Evolutionary conservation across 2,888 invertebrate species (phyloP).

Genomic region (Drosophila leonis): DNA sequence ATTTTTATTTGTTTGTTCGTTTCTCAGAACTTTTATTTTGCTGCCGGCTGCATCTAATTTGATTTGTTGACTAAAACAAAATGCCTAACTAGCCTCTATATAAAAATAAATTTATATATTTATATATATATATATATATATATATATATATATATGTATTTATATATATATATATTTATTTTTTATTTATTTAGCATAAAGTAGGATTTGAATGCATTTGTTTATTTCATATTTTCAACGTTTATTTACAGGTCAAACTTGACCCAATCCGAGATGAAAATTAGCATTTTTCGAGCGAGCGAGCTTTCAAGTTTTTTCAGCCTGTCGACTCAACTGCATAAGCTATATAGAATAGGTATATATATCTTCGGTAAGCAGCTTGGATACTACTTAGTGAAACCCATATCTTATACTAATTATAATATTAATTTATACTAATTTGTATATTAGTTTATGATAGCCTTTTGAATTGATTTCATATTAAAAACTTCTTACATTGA

Average conservation of each 20-base stretch:
- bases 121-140: background rate
- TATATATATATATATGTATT: background rate
- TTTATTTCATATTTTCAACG: slow-evolving; percentile 14
- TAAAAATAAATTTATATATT: background rate
- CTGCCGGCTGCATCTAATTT: slow-evolving; percentile 39
- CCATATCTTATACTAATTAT: background rate
- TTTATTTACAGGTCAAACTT: slow-evolving; percentile 31
- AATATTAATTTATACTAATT: background rate
- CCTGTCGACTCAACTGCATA: background rate
- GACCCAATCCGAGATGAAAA: slow-evolving; percentile 27
- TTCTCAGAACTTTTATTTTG: slow-evolving; percentile 42
- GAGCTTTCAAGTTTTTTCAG: background rate
- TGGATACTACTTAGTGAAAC: background rate
- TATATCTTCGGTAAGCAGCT: background rate
- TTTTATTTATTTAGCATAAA: slow-evolving; percentile 32
- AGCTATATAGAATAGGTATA: background rate
- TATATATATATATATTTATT: background rate
- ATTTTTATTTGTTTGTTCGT: slow-evolving; percentile 62
- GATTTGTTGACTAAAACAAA: slow-evolving; percentile 37
- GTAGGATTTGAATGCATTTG: slow-evolving; percentile 14
- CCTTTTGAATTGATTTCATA: background rate
- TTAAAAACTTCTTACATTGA: background rate
- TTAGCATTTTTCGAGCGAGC: slow-evolving; percentile 9
- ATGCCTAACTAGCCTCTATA: background rate
- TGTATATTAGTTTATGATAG: background rate